Base-by-base conservation (phyloP, 23 tunicate species). In the Phallusia fumigata region DNA sequence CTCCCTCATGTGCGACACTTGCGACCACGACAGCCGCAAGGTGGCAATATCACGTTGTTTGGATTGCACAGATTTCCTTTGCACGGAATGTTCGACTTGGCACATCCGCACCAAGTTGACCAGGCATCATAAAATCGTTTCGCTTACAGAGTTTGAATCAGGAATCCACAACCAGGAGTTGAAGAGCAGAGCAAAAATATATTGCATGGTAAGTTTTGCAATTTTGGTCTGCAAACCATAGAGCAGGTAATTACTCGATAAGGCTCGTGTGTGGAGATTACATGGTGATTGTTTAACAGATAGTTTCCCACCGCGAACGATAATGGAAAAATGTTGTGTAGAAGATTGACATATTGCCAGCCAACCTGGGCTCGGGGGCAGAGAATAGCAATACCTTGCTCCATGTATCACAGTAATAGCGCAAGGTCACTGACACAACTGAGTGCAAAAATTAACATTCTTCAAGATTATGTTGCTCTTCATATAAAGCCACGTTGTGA, bases 81-180 rank as follows among this genome's bases (percentile, higher is more conserved):
- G 98, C 82, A 76, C 81, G 30, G 98, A 94, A 58, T 94, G 98
- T 76, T 89, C 98, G 36, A 89, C 88, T 18, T 94, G 98, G 98
- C 98, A 94, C 83, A 81, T 92, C 44, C 90, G 98, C 16, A 94
- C 98, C 44, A 94, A 94, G 65, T 78, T 94, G 30, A 94, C 98
- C 31, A 76, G 95, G 36, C 65, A 82, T 19, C 98, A 94, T 74
- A 94, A 94, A 65, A 89, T 94, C 82, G 98, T 94, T 26, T 84
- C 98, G 18, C 87, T 94, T 10, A 58, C 90, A 22, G 98, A 94
- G 80, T 86, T 94, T 33, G 98, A 94, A 65, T 83, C 90, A n/a
- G 98, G 98, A 33, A 89, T 94, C 22, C 98, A 94, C 88, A 94
- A 94, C 85, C 91, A 89, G 49, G 98, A 94, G 50, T 74, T 94